Evolutionary conservation across 23 tunicate species (phyloP), one percentile per base, ranked within the genome.

Genomic region (Phallusia fumigata): DNA sequence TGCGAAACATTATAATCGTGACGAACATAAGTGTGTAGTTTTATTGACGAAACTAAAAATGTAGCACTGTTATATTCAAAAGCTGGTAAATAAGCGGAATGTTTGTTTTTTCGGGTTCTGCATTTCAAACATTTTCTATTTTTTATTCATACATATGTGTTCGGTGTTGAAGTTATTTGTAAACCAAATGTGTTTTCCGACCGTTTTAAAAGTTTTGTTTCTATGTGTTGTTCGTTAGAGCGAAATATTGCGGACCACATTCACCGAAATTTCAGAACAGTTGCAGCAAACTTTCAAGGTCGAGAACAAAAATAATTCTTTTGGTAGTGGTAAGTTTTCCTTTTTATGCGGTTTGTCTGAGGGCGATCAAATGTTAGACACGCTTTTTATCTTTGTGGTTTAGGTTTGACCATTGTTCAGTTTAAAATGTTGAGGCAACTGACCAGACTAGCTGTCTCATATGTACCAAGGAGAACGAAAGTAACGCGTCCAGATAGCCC

Each of bases 401-500:
- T 58, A 22, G 28, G 15, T 58, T 6, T 13, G 16, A 58, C 16
- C 3, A 13, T 8, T 13, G 28, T 58, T 24, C 26, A 6, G 69
- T 58, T 24, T 24, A 58, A 11, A 31, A 74, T 74, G 78, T 74
- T 74, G 45, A 74, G 78, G 22, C 78, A 19, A 74, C 33, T 74
- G 32, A 19, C 78, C 22, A 6, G 44, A 33, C 78, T 21, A 74
- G 78, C 45, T 28, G 12, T 74, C 78, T 74, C 78, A 3, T 19
- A 33, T 10, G 45, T 74, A 10, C 35, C 78, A 74, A 24, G 33
- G 10, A 24, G 78, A 10, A 74, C 45, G 13, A 74, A 74, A 74
- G 78, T 74, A 28, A 74, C 78, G 12, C 78, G 78, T 33, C 78
- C 78, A 74, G 78, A 74, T 30, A 10, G 40, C 30, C 78, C 78